Evolutionary conservation across 2,797 vertebrate species (phyloP).

Genomic region (Darevskia mixta): DNA sequence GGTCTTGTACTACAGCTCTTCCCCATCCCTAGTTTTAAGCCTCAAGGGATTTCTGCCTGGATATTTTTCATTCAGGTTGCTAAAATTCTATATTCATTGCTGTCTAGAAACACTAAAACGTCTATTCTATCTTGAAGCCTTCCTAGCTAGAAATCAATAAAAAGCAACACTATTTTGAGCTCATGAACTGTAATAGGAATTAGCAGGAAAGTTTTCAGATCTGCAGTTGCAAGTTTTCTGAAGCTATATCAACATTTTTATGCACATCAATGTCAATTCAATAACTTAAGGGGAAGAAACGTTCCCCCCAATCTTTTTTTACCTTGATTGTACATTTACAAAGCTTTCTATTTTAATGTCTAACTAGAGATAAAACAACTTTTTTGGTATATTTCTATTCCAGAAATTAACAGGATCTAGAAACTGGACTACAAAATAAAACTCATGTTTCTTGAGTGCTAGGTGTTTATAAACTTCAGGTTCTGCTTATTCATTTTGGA

Average conservation of each 20-base stretch:
- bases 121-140: slow-evolving; percentile 18
- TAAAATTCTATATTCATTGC: slow-evolving; percentile 64
- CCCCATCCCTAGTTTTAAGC: slow-evolving; percentile 23
- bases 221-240: slow-evolving; percentile 24
- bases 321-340: slow-evolving; percentile 18
- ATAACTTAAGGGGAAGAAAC: slow-evolving; percentile 1
- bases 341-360: slow-evolving; percentile 29
- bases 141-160: slow-evolving; percentile 39
- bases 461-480: background rate
- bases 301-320: background rate
- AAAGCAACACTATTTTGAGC: slow-evolving; percentile 31
- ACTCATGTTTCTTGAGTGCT: background rate
- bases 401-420: background rate
- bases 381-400: background rate
- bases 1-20: too few species aligned
- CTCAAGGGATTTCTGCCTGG: slow-evolving; percentile 72
- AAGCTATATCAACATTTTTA: slow-evolving; percentile 9
- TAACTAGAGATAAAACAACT: background rate
- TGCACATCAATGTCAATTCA: slow-evolving; percentile 22
- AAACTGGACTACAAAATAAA: background rate
- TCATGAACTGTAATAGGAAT: background rate
- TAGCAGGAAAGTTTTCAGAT: slow-evolving; percentile 32
- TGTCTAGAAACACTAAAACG: slow-evolving; percentile 49
- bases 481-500: background rate
- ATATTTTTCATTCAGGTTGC: slow-evolving; percentile 64